A percentile compares a stretch with the other conserved stretches of the same genome.
Evolutionary conservation across 2,113 vertebrate genomes (phyloP).

Genomic region (Sebastes schlegelii): DNA sequence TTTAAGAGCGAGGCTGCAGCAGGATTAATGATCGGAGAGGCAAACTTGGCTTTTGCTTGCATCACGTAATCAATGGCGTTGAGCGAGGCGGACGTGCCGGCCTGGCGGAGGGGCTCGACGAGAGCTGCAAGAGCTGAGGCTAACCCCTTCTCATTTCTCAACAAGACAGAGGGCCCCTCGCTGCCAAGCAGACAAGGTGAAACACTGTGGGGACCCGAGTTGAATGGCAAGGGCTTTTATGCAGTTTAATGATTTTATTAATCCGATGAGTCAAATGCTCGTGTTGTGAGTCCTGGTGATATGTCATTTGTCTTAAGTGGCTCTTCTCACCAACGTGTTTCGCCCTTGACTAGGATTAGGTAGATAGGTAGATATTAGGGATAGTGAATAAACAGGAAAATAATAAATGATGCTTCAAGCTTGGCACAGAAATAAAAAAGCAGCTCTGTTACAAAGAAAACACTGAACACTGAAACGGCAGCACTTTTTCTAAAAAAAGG

Average conservation of each 20-base stretch:
- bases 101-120: constrained; percentile 39
- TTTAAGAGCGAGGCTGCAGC: constrained; percentile 54
- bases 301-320: constrained; percentile 64
- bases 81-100: constrained; percentile 66
- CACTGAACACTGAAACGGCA: constrained; percentile 1
- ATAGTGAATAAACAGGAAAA: constrained; percentile 25
- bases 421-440: constrained; percentile 11
- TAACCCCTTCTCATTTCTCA: constrained; percentile 78
- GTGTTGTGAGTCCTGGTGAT: constrained; percentile 35
- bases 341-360: constrained; percentile 50
- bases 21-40: constrained; percentile 77
- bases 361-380: constrained; percentile 25
- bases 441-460: constrained; percentile 35
- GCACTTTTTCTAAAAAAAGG: constrained; percentile 27
- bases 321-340: constrained; percentile 54
- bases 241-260: constrained; percentile 79
- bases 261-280: constrained; percentile 72
- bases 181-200: constrained; percentile 81
- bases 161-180: constrained; percentile 75
- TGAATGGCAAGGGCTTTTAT: constrained; percentile 75
- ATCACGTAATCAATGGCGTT: constrained; percentile 81
- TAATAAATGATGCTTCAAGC: constrained; percentile 24
- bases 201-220: constrained; percentile 63
- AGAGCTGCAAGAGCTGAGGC: constrained; percentile 55
- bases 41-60: constrained; percentile 76